Evolutionary conservation across 2,113 vertebrate genomes (phyloP).

Genomic region (Dinomys branickii): DNA sequence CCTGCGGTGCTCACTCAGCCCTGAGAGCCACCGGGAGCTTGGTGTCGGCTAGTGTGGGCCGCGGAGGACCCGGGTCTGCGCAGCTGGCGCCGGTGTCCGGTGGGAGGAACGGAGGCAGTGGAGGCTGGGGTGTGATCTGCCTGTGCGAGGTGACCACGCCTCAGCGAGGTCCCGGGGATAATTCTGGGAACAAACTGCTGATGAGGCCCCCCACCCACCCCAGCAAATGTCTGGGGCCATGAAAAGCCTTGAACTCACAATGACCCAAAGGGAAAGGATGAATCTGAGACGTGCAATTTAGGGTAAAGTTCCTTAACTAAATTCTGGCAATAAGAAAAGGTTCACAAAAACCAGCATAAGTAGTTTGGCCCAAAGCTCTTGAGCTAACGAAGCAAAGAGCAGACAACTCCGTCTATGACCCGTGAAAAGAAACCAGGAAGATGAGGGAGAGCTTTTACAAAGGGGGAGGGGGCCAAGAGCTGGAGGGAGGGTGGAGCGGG

Average conservation of each 20-base stretch:
- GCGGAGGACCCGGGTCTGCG: neutral
- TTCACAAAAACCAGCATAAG: neutral
- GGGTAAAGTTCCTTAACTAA: constrained; percentile 16
- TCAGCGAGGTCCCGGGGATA: constrained; percentile 18
- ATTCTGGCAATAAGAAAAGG: constrained; percentile 13
- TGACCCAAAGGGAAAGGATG: neutral
- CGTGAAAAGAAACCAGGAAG: neutral
- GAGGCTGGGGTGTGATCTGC: neutral
- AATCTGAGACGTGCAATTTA: neutral
- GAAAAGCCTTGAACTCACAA: constrained; percentile 27
- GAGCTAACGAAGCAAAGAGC: neutral
- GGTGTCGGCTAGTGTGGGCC: neutral
- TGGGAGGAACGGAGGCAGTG: neutral
- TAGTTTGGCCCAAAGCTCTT: constrained; percentile 12
- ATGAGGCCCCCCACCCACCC: neutral
- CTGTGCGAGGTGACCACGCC: constrained; percentile 21
- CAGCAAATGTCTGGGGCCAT: neutral
- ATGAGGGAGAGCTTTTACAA: too few species aligned
- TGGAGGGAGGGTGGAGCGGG: neutral
- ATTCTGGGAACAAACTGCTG: constrained; percentile 35
- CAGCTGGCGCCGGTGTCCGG: neutral
- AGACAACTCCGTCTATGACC: neutral
- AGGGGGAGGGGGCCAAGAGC: neutral
- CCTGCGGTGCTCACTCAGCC: neutral
- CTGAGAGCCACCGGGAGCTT: neutral